phyloP scores from a whole-genome alignment of 2,888 invertebrate genomes.

The Liopterus haemorrhoidalis region DNA sequence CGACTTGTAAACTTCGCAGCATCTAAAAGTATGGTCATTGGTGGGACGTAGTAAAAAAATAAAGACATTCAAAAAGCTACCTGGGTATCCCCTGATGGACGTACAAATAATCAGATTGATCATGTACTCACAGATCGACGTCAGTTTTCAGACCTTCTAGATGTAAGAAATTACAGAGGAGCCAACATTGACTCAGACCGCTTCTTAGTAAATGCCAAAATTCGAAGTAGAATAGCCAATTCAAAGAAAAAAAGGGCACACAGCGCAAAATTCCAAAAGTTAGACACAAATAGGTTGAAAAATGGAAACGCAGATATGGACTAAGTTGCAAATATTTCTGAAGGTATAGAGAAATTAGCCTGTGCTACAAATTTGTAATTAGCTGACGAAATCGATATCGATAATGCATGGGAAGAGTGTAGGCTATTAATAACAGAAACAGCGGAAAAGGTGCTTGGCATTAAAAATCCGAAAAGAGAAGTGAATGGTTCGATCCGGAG shows the following conservation, averaged over 20 bases:
- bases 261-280: not conserved
- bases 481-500: slow-evolving; percentile 2
- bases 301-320: not conserved
- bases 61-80: slow-evolving; percentile 13
- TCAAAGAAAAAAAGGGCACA: not conserved
- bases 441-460: not conserved
- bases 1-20: slow-evolving; percentile 2
- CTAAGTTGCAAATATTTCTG: too few relatives aligned
- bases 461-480: not conserved
- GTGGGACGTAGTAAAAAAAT: slow-evolving; percentile 2
- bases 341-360: too few relatives aligned
- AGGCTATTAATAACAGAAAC: not conserved
- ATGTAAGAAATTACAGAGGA: slow-evolving; percentile 14
- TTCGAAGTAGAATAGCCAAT: not conserved
- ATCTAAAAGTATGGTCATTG: not conserved
- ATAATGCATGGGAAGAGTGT: not conserved
- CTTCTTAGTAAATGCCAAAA: slow-evolving; percentile 10
- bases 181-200: slow-evolving; percentile 19
- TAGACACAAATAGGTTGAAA: not conserved
- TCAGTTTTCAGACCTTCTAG: slow-evolving; percentile 9
- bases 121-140: slow-evolving; percentile 14
- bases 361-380: too few relatives aligned
- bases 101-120: slow-evolving; percentile 14
- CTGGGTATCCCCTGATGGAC: slow-evolving; percentile 10
- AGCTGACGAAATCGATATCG: too few relatives aligned